Evolutionary conservation across 2,797 vertebrate species (phyloP).

Genomic region (Hypotaenidia philippensis): DNA sequence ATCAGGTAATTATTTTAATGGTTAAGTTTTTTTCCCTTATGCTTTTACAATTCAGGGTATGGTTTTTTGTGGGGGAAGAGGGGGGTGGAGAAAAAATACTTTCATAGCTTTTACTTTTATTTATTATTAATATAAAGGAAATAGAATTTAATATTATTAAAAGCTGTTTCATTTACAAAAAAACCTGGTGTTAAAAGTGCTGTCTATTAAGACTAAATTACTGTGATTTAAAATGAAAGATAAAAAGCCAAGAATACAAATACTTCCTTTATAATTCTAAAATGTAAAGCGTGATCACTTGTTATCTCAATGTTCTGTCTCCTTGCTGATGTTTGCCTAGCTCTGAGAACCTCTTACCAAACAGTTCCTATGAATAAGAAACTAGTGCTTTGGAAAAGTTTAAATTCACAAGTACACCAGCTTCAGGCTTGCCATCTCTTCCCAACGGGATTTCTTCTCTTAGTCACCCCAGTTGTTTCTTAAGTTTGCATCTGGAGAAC

Average conservation of each 20-base stretch:
- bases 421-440: neutral
- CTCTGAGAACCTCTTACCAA: neutral
- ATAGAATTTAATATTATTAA: neutral
- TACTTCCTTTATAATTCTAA: neutral
- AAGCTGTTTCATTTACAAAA: neutral
- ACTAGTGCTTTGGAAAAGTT: neutral
- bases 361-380: neutral
- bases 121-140: neutral
- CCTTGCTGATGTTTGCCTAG: neutral
- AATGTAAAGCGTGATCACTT: neutral
- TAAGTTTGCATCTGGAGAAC: neutral
- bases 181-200: neutral
- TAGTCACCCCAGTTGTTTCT: neutral
- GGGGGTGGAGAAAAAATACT: neutral
- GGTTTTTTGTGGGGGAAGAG: neutral
- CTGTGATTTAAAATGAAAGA: neutral
- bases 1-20: neutral
- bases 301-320: neutral
- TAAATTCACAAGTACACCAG: neutral
- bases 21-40: neutral
- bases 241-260: neutral
- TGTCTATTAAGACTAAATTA: neutral
- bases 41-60: neutral
- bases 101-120: neutral
- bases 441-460: neutral